phyloP scores from a whole-genome alignment of 2,113 vertebrate genomes.

The Sylvia atricapilla region DNA sequence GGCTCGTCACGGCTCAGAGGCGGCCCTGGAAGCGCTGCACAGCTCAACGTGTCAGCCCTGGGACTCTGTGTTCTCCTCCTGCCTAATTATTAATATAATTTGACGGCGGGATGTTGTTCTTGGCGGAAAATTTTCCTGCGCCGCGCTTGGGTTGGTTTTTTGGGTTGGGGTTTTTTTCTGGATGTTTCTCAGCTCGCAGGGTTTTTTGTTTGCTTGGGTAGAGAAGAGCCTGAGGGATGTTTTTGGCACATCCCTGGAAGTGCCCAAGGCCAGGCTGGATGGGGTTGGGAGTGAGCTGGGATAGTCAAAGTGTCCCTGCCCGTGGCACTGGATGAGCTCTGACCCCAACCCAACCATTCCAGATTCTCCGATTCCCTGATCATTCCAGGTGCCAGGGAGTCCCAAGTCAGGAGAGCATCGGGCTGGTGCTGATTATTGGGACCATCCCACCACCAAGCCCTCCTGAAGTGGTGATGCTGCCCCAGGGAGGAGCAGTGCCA shows the following conservation, averaged over 20 bases:
- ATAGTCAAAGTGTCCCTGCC: background rate
- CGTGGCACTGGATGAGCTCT: background rate
- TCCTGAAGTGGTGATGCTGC: background rate
- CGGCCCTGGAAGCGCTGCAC: background rate
- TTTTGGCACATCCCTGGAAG: background rate
- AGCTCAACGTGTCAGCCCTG: background rate
- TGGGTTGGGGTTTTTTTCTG: too few relatives aligned
- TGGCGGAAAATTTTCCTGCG: fast-evolving
- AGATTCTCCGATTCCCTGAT: background rate
- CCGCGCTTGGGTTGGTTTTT: background rate
- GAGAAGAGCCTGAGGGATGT: background rate
- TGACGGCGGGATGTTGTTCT: background rate
- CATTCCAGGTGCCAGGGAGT: fast-evolving
- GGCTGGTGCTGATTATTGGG: background rate
- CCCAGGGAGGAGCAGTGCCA: background rate
- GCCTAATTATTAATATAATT: constrained; percentile 56
- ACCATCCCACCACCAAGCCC: fast-evolving
- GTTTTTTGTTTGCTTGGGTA: background rate
- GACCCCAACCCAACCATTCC: background rate
- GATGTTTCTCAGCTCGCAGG: fast-evolving
- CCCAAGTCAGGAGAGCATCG: fast-evolving
- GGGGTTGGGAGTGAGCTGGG: background rate
- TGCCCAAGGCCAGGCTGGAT: background rate
- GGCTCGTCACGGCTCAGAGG: background rate
- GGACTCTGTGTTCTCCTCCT: background rate